Evolutionary conservation across 2,797 vertebrate genomes (phyloP).

Genomic region (Salarias fasciatus): DNA sequence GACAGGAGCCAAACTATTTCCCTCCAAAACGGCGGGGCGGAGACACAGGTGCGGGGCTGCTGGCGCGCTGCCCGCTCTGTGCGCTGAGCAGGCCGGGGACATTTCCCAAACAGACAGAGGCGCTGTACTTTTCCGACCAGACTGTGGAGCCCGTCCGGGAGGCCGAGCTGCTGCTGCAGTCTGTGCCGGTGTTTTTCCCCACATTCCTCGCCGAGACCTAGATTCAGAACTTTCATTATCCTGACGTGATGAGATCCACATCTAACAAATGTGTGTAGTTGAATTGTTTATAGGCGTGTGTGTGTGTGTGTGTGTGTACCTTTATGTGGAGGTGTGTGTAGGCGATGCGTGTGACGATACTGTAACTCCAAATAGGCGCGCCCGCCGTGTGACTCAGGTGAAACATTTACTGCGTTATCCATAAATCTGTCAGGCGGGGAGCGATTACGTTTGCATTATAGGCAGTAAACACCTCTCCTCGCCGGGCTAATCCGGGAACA

Average conservation of each 20-base stretch:
- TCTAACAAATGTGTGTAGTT: constrained; percentile 11
- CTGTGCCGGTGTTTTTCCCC: constrained; percentile 44
- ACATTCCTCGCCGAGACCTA: constrained; percentile 28
- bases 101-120: constrained; percentile 50
- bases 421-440: constrained; percentile 30
- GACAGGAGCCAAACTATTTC: constrained; percentile 37
- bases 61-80: constrained; percentile 21
- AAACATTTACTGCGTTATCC: constrained; percentile 26
- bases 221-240: constrained; percentile 15
- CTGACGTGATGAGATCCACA: constrained; percentile 8
- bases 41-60: constrained; percentile 50
- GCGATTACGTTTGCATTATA: constrained; percentile 43
- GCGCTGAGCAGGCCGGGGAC: constrained; percentile 30
- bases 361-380: neutral
- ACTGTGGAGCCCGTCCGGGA: constrained; percentile 24
- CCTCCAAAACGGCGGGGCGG: constrained; percentile 36
- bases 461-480: constrained; percentile 20
- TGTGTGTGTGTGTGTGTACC: constrained; percentile 11
- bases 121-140: constrained; percentile 51
- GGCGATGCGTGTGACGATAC: neutral
- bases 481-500: neutral
- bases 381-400: neutral
- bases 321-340: neutral
- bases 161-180: constrained; percentile 39
- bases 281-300: constrained; percentile 1